These are phyloP conservation scores for Patella ulyssiponensis DNA, from an alignment of 2,888 invertebrate species.

Conservation along the genomic window DNA sequence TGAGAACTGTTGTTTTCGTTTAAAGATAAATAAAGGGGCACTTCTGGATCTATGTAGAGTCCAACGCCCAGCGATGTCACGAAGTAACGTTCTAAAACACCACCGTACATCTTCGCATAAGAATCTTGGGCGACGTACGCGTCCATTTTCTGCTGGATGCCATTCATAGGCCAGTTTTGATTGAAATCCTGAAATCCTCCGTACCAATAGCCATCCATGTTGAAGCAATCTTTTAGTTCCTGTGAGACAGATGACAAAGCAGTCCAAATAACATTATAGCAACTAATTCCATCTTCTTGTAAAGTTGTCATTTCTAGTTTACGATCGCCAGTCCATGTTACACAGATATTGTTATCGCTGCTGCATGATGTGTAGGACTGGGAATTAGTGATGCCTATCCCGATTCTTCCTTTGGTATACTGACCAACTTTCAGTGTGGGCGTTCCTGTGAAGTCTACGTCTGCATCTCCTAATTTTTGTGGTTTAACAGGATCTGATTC, in stretches of 20 bases:
- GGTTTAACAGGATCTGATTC: background rate
- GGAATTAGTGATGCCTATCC: background rate
- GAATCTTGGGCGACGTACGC: conserved; percentile 61
- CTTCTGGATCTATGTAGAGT: conserved; percentile 78
- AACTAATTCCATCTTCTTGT: background rate
- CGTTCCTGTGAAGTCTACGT: background rate
- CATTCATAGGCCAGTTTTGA: conserved; percentile 87
- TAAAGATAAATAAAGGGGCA: conserved; percentile 85
- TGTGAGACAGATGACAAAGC: conserved; percentile 44
- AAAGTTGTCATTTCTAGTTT: conserved; percentile 8
- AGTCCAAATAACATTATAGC: conserved; percentile 43
- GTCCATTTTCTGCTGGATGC: conserved; percentile 48
- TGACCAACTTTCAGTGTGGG: background rate
- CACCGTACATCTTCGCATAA: conserved; percentile 61
- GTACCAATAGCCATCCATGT: conserved; percentile 78
- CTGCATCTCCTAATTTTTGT: background rate
- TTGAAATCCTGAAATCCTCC: conserved; percentile 87
- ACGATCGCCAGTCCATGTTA: conserved; percentile 19
- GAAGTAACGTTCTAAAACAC: conserved; percentile 74
- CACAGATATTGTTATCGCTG: background rate
- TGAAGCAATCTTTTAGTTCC: conserved; percentile 52
- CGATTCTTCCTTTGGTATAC: background rate
- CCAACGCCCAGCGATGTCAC: conserved; percentile 81
- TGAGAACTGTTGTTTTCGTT: conserved; percentile 75
- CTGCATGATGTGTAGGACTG: background rate